Conservation (phyloP, 2,888 invertebrate species). For the Nebria brevicollis region DNA sequence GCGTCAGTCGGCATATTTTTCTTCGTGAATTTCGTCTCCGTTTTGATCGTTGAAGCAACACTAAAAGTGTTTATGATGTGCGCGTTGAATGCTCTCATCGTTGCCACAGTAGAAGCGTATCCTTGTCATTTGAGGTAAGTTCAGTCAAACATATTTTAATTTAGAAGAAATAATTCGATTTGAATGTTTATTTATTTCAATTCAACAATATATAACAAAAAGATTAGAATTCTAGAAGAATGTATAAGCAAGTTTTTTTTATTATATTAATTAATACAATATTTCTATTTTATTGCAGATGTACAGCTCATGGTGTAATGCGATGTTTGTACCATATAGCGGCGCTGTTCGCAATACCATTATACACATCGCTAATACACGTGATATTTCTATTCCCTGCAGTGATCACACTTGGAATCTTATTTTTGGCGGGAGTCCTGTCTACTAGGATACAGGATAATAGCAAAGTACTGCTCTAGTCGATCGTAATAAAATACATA, state of each 20-base stretch:
- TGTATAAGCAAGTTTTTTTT: conserved; percentile 15
- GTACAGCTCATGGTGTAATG: conserved; percentile 69
- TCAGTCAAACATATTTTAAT: no score
- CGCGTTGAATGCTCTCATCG: conserved; percentile 64
- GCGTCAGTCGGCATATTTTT: conserved; percentile 67
- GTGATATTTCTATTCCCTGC: conserved; percentile 60
- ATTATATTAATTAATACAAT: background rate
- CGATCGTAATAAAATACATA: background rate
- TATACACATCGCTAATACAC: conserved; percentile 59
- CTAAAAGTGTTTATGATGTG: conserved; percentile 65
- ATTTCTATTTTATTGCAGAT: conserved; percentile 58
- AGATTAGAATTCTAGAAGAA: background rate
- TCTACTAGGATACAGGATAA: conserved; percentile 61
- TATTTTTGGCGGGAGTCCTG: conserved; percentile 58
- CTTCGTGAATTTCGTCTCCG: conserved; percentile 61
- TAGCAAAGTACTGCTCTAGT: conserved; percentile 58
- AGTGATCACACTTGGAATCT: conserved; percentile 57
- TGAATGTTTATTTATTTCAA: no score
- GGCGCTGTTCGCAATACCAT: conserved; percentile 65
- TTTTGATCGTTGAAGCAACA: conserved; percentile 60
- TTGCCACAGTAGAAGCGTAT: conserved; percentile 67
- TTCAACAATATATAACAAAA: no score
- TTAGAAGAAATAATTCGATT: no score
- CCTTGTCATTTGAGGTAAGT: conserved; percentile 69
- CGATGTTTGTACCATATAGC: conserved; percentile 66